Base-by-base conservation (phyloP, 2,797 vertebrate species). In the Hapalemur alaotrensis region DNA sequence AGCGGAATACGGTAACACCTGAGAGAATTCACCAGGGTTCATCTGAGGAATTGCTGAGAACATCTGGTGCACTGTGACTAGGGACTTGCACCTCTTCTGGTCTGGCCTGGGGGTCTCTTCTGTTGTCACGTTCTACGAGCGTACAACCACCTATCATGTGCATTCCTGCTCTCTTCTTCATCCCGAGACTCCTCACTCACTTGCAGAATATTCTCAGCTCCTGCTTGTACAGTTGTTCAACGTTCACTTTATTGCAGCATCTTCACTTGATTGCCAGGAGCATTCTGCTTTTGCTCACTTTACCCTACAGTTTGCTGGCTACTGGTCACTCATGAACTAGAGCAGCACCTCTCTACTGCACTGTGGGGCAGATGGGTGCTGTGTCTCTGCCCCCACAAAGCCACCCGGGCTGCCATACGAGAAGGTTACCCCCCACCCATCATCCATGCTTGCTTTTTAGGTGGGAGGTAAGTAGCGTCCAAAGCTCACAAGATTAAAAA, bases 171-270 rank as follows among this genome's bases (percentile, higher is more conserved):
- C 32, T 54, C 59, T 22, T 54, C 73, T 43, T 89, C 41, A 25
- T 25, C 10, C 18, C 7, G 25, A 54, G 48, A 52, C 12, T 46
- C 1, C 14, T 67, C 32, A 41, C 5, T 78, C 69, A 57, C 67
- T 57, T 41, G 25, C 25, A 72, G 73, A 93, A 91, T 65, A 83
- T 38, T 43, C 78, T 85, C 54, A 65, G 23, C 48, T 63, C 78
- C 69, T 69, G 61, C 10, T 54, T 61, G 7, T 23, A 46, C 18
- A 18, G 35, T 86, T 79, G 54, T 75, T 72, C 38, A 12, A 1
- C 22, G 72, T n/a, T 89, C 18, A 28, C 4, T 73, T 75, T 11
- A 46, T 57, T 35, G 78, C n/a, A 65, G 73, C 63, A 50, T 52
- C 17, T 73, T 79, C 46, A 59, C 82, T 54, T 30, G 5, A 43